These are phyloP conservation scores for Stegophylla sp. DNA, from an alignment of 2,888 invertebrate genomes.

Conservation along the genomic window DNA sequence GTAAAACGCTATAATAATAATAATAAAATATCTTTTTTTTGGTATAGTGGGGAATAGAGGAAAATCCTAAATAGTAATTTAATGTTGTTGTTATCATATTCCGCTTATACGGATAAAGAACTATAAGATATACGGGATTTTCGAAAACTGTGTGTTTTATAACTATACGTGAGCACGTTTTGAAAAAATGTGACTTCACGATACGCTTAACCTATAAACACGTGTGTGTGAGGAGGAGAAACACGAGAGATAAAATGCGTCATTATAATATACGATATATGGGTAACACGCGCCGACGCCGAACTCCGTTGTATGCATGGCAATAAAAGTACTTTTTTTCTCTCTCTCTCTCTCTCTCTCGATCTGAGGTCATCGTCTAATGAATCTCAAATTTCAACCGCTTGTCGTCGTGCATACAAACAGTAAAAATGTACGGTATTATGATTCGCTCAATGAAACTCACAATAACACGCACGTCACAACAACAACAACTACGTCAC, in stretches of 20 bases:
- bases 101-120: too few species aligned
- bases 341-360: too few species aligned
- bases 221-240: slow-evolving; percentile 10
- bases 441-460: too few species aligned
- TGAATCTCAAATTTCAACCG: background rate
- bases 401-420: background rate
- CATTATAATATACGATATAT: background rate
- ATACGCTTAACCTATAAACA: background rate
- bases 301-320: background rate
- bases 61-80: too few species aligned
- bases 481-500: too few species aligned
- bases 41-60: too few species aligned
- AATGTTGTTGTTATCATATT: too few species aligned
- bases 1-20: too few species aligned
- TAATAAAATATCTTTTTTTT: too few species aligned
- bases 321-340: background rate
- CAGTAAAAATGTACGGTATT: too few species aligned
- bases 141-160: background rate
- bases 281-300: background rate
- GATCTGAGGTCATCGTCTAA: background rate
- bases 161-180: slow-evolving; percentile 6
- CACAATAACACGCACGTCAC: too few species aligned
- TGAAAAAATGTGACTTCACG: background rate
- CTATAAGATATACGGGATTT: too few species aligned
- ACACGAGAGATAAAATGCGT: slow-evolving; percentile 11